Evolutionary conservation across 2,797 vertebrate genomes (phyloP).

Genomic region (Garrulus glandarius): DNA sequence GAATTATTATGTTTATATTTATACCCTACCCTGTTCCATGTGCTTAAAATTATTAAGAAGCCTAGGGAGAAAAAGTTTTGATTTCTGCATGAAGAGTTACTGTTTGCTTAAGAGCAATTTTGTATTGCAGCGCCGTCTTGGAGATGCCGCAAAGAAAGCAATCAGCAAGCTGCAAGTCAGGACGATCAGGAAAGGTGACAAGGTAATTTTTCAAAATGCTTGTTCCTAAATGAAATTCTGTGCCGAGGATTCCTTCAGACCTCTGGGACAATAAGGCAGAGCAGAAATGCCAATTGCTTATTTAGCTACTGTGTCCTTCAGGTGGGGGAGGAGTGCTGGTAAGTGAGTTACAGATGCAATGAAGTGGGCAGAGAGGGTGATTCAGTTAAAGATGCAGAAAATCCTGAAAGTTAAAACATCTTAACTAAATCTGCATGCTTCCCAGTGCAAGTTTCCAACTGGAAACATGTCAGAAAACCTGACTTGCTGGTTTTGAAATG

Average conservation of each 20-base stretch:
- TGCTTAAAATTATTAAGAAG: neutral
- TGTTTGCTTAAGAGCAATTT: conserved; percentile 47
- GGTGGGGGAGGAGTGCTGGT: neutral
- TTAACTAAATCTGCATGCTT: neutral
- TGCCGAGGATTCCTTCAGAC: neutral
- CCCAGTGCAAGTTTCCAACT: neutral
- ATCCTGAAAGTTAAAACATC: neutral
- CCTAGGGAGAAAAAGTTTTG: neutral
- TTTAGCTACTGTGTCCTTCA: neutral
- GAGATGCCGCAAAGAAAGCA: conserved; percentile 97
- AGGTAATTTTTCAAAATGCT: conserved; percentile 78
- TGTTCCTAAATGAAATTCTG: neutral
- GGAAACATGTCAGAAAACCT: neutral
- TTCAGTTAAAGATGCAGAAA: neutral
- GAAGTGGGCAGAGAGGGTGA: neutral
- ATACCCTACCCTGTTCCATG: neutral
- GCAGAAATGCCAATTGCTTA: neutral
- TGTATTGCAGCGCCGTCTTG: conserved; percentile 88
- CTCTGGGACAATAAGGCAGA: neutral
- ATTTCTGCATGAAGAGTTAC: neutral
- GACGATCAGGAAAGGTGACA: conserved; percentile 96
- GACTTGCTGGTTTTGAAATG: neutral
- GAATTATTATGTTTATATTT: neutral
- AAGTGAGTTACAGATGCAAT: fast-evolving
- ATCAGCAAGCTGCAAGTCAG: conserved; percentile 95